Base-by-base conservation (phyloP, 2,113 vertebrate genomes). In the Brienomyrus longianalis region DNA sequence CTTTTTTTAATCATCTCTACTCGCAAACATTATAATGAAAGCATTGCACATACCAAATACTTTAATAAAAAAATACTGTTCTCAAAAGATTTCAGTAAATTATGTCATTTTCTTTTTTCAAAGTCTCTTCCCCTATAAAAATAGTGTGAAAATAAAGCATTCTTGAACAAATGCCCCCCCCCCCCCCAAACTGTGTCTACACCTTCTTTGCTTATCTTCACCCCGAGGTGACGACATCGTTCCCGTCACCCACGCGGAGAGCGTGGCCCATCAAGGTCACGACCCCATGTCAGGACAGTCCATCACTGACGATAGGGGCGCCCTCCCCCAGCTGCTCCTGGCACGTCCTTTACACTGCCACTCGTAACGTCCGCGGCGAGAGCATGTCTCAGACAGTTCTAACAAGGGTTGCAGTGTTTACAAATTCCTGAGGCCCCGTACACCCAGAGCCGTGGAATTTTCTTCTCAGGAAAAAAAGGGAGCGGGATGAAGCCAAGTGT, bases 391-490 rank as follows among this genome's bases (percentile, higher is more conserved):
- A 47, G 80, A 80, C 89, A 17, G 52, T 84, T 62, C 80, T 84
- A 84, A 84, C 89, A 89, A 85, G 89, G 51, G 52, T 62, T 87
- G 88, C 92, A 91, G 59, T 94, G 94, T 95, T 95, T 94, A 93
- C 93, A 89, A 94, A 94, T 96, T 95, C 95, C 94, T 92, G 92
- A 93, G 93, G 92, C 90, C 91, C 94, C 93, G 95, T 90, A 92
- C 93, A 93, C 93, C 93, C 92, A 92, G 89, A 91, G 91, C 92
- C 93, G 88, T 93, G 92, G 95, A 94, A 95, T 91, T 92, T 85
- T 70, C n/a, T 91, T 47, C 45, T 15, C 27, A 56, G 90, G 90
- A 92, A 94, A 92, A 92, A 47, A 43, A 84, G 47, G 83, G 27
- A 80, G 21, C n/a, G 80, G 77, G 59, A 89, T 48, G 92, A 19